Evolutionary conservation across 2,888 invertebrate genomes (phyloP).

Genomic region (Sisyra nigra): DNA sequence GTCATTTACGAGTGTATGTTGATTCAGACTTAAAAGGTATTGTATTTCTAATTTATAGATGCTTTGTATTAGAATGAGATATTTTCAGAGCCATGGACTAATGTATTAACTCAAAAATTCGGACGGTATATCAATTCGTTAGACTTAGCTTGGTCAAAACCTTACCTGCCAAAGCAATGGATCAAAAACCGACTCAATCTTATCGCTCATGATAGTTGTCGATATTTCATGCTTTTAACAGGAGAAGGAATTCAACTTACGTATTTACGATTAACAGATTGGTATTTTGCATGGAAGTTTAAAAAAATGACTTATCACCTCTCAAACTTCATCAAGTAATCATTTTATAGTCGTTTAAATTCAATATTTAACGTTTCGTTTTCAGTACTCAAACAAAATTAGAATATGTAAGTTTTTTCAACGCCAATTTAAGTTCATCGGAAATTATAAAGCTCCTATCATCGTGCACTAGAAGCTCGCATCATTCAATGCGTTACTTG

Average conservation of each 20-base stretch:
- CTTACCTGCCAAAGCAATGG: conserved; percentile 24
- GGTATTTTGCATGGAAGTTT: conserved; percentile 29
- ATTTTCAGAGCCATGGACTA: conserved; percentile 20
- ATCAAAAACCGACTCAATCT: conserved; percentile 24
- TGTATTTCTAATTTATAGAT: no score
- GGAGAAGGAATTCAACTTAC: conserved; percentile 24
- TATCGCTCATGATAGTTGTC: conserved; percentile 24
- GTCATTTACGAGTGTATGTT: conserved; percentile 18
- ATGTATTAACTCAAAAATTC: conserved; percentile 22
- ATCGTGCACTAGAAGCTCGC: conserved; percentile 23
- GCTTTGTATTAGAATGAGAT: background rate
- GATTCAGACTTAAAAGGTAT: conserved; percentile 22
- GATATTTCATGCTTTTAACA: conserved; percentile 20
- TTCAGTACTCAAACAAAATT: conserved; percentile 27
- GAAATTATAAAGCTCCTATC: conserved; percentile 28
- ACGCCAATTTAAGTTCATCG: conserved; percentile 27
- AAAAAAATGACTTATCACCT: conserved; percentile 23
- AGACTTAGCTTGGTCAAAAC: conserved; percentile 30
- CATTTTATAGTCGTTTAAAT: no score
- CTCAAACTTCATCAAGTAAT: conserved; percentile 21
- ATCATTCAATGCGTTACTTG: conserved; percentile 22
- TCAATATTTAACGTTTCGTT: no score
- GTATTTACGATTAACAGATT: conserved; percentile 28
- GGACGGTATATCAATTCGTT: conserved; percentile 27
- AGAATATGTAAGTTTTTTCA: conserved; percentile 25